Base-by-base conservation (phyloP, 2,888 invertebrate species). In the Hemistola chrysoprasaria region DNA sequence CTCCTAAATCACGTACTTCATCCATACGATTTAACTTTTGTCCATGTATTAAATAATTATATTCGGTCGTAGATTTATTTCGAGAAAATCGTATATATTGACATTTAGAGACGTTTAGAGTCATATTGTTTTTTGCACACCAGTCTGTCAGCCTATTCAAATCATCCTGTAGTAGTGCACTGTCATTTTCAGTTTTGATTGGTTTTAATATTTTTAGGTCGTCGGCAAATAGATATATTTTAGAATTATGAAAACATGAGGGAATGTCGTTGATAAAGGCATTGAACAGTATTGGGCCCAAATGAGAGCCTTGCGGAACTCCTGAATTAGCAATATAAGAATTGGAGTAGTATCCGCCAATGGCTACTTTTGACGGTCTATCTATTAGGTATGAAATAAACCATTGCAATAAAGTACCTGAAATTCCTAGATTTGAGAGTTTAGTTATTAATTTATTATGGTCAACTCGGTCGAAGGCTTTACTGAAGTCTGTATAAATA, bases 381-480 rank as follows among this genome's bases (percentile, higher is more conserved):
- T 16, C n/a, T 8, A n/a, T 7, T 20, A 29, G 5, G 22, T 22
- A 30, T 22, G 30, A 30, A 8, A n/a, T 21, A 10, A 21, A 30
- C 30, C 30, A 30, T 1, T 22, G 8, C n/a, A 30, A 22, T 8
- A 32, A 10, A 32, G 2, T 5, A 1, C 32, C 23, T 6, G 22
- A 6, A 8, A 32, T 32, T 6, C 32, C 32, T 11, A n/a, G 11
- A 5, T 7, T 3, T 3, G 31, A 8, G 2, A 31, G 8, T 9
- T 31, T 31, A 16, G 2, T 16, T 16, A 16, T 16, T 16, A 16
- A 16, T 3, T 3, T 16, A 16, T 16, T 16, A 16, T 7, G 31
- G 22, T 31, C 10, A 7, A 31, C 31, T 7, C 22, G 22, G 11
- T 31, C 31, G 7, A 31, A 31, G 10, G 31, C 31, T 22, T 31